phyloP scores from a whole-genome alignment of 1,140 invertebrate species.

The Hypsibius dujardini region DNA sequence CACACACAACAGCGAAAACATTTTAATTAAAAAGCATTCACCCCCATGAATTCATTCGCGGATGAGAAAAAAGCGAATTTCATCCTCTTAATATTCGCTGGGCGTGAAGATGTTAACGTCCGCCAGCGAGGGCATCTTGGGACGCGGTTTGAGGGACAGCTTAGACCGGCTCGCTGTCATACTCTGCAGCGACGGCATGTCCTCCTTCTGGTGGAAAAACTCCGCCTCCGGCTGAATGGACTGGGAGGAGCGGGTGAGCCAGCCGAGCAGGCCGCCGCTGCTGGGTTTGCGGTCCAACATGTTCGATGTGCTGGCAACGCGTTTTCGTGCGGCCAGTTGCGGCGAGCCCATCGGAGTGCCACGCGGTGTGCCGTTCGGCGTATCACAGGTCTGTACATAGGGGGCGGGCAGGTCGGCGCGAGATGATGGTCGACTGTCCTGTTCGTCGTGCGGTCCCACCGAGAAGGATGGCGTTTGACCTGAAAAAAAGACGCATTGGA shows the following conservation, averaged over 20 bases:
- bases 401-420: background rate
- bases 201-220: constrained; percentile 15
- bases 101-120: constrained; percentile 9
- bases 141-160: background rate
- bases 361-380: background rate
- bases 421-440: background rate
- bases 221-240: background rate
- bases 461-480: background rate
- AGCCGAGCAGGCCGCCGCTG: background rate
- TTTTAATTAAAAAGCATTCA: background rate
- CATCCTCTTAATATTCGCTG: constrained; percentile 2
- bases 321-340: background rate
- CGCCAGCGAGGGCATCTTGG: background rate
- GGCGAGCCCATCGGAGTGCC: background rate
- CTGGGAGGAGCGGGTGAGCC: background rate
- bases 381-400: background rate
- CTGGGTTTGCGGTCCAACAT: background rate
- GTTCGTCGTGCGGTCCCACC: background rate
- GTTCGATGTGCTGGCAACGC: background rate
- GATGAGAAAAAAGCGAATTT: background rate
- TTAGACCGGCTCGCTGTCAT: background rate
- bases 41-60: too few relatives aligned
- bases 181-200: background rate
- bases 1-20: background rate
- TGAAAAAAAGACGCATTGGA: too few relatives aligned